phyloP scores from a whole-genome alignment of 92 coral and sea anemone species.

The Porites lobata region DNA sequence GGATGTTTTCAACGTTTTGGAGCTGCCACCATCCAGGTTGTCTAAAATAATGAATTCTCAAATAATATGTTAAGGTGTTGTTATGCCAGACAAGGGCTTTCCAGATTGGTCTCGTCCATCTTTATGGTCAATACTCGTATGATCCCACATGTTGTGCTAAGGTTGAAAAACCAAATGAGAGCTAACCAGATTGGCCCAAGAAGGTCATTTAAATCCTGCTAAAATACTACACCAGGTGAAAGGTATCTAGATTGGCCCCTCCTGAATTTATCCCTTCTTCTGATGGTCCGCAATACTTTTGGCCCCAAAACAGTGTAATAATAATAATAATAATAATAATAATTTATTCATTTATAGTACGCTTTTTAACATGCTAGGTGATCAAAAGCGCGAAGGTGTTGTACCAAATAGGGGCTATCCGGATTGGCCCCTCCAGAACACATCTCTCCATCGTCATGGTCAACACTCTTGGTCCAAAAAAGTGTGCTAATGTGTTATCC shows the following conservation, averaged over 20 bases:
- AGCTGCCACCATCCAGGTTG: too few species aligned
- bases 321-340: too few species aligned
- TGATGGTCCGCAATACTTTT: slow-evolving; percentile 17
- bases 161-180: background rate
- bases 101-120: too few species aligned
- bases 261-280: background rate
- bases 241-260: slow-evolving; percentile 66
- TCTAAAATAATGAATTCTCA: too few species aligned
- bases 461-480: slow-evolving; percentile 79
- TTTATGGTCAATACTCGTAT: slow-evolving; percentile 80
- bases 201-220: background rate
- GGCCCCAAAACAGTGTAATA: background rate
- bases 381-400: background rate
- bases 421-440: slow-evolving; percentile 93
- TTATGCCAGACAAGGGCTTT: too few species aligned
- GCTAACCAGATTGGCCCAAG: background rate
- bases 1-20: too few species aligned
- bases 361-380: too few species aligned
- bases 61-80: too few species aligned
- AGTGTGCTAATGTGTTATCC: too few species aligned
- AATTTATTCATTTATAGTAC: too few species aligned
- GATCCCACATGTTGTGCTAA: slow-evolving; percentile 39
- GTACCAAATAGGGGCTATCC: slow-evolving; percentile 88
- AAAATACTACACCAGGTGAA: slow-evolving; percentile 64
- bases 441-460: slow-evolving; percentile 96